Conservation (phyloP, 2,888 invertebrate genomes). For the Caenorhabditis becei region DNA sequence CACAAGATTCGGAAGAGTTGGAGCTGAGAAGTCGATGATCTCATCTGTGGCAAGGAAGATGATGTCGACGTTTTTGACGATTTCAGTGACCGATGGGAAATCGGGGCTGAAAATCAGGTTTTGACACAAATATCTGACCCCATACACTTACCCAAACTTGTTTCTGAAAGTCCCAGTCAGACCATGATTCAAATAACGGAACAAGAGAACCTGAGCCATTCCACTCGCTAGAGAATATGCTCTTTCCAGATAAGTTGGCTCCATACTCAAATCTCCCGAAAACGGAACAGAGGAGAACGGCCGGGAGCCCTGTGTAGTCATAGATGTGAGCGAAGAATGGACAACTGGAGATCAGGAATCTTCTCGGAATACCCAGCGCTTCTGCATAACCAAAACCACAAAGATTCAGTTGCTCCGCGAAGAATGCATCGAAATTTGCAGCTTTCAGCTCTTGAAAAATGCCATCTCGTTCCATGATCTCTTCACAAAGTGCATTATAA, state of each 20-base stretch:
- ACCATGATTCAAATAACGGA: slow-evolving; percentile 6
- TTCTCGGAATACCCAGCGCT: slow-evolving; percentile 66
- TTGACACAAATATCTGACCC: too few relatives aligned
- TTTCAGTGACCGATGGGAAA: slow-evolving; percentile 65
- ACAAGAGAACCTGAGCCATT: background rate
- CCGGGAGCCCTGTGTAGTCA: slow-evolving; percentile 38
- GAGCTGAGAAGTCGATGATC: slow-evolving; percentile 71
- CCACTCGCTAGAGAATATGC: slow-evolving; percentile 15
- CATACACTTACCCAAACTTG: slow-evolving; percentile 51
- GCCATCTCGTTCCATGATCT: slow-evolving; percentile 54
- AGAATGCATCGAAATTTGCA: slow-evolving; percentile 70
- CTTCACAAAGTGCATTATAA: slow-evolving; percentile 48
- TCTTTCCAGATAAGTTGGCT: slow-evolving; percentile 48
- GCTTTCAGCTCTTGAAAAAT: slow-evolving; percentile 60
- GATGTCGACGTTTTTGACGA: slow-evolving; percentile 67
- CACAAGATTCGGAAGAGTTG: slow-evolving; percentile 69
- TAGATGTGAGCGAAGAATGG: slow-evolving; percentile 26
- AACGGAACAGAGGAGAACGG: slow-evolving; percentile 42
- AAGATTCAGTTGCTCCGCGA: slow-evolving; percentile 69
- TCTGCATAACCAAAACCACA: slow-evolving; percentile 71
- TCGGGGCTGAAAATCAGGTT: slow-evolving; percentile 63
- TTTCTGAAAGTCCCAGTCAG: slow-evolving; percentile 43
- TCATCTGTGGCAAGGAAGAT: slow-evolving; percentile 73
- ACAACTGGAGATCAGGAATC: slow-evolving; percentile 68
- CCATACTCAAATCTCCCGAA: slow-evolving; percentile 27